Percentiles rank a stretch among this genome's conserved stretches.
Evolutionary conservation across 2,113 vertebrate genomes (phyloP).

Genomic region (Sula dactylatra): DNA sequence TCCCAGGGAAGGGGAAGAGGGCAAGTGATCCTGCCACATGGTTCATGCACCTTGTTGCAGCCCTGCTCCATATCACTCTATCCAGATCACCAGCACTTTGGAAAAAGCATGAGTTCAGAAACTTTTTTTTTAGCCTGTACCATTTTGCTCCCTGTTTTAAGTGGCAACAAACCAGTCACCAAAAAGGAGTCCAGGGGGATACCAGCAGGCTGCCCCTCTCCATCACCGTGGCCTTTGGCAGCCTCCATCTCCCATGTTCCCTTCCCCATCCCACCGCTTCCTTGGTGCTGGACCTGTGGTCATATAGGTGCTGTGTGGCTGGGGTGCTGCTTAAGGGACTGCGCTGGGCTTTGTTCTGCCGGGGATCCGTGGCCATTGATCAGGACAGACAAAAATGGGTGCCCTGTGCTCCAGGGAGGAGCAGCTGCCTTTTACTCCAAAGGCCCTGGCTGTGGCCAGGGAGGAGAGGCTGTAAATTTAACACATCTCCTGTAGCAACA

Average conservation of each 20-base stretch:
- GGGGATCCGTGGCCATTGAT: neutral
- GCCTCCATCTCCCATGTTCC: neutral
- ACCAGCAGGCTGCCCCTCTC: neutral
- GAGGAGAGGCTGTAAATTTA: neutral
- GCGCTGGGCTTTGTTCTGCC: neutral
- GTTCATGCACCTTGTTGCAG: neutral
- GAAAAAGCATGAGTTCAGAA: neutral
- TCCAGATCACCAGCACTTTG: neutral
- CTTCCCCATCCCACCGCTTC: neutral
- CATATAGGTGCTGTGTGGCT: neutral
- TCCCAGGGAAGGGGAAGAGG: neutral
- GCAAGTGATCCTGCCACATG: accelerated
- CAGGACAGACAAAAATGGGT: neutral
- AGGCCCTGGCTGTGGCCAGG: neutral
- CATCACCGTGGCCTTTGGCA: neutral
- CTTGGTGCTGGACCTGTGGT: neutral
- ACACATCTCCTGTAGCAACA: neutral
- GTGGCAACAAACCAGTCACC: neutral
- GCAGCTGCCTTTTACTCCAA: neutral
- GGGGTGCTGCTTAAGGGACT: neutral
- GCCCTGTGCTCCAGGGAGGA: neutral
- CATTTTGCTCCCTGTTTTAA: neutral
- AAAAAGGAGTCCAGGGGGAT: accelerated
- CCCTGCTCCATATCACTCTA: neutral
- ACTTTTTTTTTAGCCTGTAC: neutral